Evolutionary conservation across 2,888 invertebrate genomes (phyloP), one percentile per base, ranked within the genome.

Genomic region (Stegophylla sp.): DNA sequence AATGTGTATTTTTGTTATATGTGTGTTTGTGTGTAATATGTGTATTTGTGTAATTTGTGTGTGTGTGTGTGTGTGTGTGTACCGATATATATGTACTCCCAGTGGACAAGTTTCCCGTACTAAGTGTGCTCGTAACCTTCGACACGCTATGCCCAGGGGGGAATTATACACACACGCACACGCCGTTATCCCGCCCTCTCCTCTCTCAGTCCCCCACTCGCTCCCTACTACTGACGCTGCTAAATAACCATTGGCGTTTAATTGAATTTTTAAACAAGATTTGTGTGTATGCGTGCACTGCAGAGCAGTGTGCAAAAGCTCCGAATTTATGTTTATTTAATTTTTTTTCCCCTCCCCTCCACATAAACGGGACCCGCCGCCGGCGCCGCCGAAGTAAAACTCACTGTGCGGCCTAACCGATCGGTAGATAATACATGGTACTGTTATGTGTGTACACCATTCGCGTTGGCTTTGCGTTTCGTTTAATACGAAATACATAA

Each of bases 61-160:
- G 3, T 51, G 7, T 51, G 1, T n/a, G n/a, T 51, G 5, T n/a
- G n/a, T 9, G 7, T n/a, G n/a, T n/a, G 53, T 10, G 20, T 20
- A 20, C 56, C 45, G 77, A 45, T 69, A 23, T 34, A n/a, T n/a
- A n/a, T 34, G 7, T 34, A 7, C 23, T 79, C 79, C 79, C 79
- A 48, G 67, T 10, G 79, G 79, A 79, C 67, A 26, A 67, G 69
- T 79, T 59, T 48, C 61, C 59, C 20, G n/a, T 59, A 28, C 56
- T 66, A 77, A 77, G 67, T 67, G 63, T 56, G 34, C 77, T 23
- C 56, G 34, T 79, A 79, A 69, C 69, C 69, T 79, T 79, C 79
- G 79, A 69, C 79, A 79, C 79, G 79, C 79, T 69, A 79, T 79
- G 59, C 79, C 59, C 79, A n/a, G 15, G 77, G 77, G 77, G 28